A percentile compares a stretch with the other conserved stretches of the same genome.
These are phyloP conservation scores for Drosophila kanekoi DNA, from an alignment of 2,888 invertebrate genomes.

Conservation along the genomic window DNA sequence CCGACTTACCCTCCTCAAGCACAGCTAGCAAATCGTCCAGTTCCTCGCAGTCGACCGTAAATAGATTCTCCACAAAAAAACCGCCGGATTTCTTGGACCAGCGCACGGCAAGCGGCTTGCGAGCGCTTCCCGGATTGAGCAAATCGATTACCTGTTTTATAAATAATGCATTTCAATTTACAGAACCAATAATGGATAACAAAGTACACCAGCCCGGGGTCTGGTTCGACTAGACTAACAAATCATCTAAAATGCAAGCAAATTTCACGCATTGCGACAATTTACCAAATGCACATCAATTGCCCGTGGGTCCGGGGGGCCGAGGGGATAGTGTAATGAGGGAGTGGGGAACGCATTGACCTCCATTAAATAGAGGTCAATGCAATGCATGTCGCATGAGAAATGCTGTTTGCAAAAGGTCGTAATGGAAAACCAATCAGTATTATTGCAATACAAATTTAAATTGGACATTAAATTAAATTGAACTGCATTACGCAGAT, in stretches of 20 bases:
- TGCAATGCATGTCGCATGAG: conserved; percentile 47
- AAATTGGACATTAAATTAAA: conserved; percentile 42
- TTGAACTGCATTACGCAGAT: conserved; percentile 26
- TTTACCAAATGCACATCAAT: conserved; percentile 1
- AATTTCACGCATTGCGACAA: conserved; percentile 58
- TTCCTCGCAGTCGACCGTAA: conserved; percentile 97
- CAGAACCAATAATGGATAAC: conserved; percentile 57
- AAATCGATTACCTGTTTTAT: conserved; percentile 94
- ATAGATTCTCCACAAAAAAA: conserved; percentile 98
- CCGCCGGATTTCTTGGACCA: conserved; percentile 97
- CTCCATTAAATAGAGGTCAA: conserved; percentile 63
- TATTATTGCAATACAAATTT: conserved; percentile 34
- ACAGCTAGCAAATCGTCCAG: conserved; percentile 96
- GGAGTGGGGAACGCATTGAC: conserved; percentile 26
- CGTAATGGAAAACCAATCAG: conserved; percentile 32
- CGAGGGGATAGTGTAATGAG: neutral
- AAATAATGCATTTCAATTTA: conserved; percentile 65
- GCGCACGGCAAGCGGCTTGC: conserved; percentile 92
- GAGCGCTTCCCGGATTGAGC: conserved; percentile 93
- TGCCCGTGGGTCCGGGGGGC: too few relatives aligned
- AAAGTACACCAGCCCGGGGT: neutral
- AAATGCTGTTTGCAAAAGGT: conserved; percentile 42
- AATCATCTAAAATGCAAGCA: conserved; percentile 74
- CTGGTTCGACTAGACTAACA: conserved; percentile 50
- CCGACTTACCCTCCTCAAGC: conserved; percentile 93